A percentile compares a stretch with the other conserved stretches of the same genome.
Conservation (phyloP, 35 echinoderm and acorn worm genomes). For the Antedon bifida region DNA sequence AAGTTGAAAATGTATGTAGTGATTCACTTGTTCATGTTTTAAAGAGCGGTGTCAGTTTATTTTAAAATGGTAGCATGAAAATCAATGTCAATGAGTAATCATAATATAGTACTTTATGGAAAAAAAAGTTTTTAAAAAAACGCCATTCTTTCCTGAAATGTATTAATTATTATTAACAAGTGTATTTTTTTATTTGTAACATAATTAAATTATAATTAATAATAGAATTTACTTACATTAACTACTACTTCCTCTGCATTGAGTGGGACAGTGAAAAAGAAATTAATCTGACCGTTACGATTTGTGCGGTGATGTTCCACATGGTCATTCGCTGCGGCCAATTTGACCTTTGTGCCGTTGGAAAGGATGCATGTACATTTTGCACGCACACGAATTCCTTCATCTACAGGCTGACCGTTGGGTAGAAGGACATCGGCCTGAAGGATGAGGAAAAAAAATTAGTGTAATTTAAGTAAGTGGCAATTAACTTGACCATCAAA, state of each 20-base stretch:
- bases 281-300: constrained; percentile 4
- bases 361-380: neutral
- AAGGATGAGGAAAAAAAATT: neutral
- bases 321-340: neutral
- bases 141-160: no score
- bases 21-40: no score
- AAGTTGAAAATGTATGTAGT: no score
- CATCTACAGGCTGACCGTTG: constrained; percentile 6
- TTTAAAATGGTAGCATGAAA: no score
- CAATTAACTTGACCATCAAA: no score
- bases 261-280: neutral
- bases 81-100: no score
- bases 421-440: constrained; percentile 9
- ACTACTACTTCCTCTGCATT: constrained; percentile 9
- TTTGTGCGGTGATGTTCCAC: constrained; percentile 1
- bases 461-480: neutral
- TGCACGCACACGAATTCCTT: neutral
- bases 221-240: constrained; percentile 8
- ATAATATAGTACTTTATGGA: no score
- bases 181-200: no score
- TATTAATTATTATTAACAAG: no score
- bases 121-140: no score
- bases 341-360: neutral
- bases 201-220: no score
- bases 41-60: no score